Base-by-base conservation (phyloP, 2,113 vertebrate species). In the Sclerurus mexicanus region DNA sequence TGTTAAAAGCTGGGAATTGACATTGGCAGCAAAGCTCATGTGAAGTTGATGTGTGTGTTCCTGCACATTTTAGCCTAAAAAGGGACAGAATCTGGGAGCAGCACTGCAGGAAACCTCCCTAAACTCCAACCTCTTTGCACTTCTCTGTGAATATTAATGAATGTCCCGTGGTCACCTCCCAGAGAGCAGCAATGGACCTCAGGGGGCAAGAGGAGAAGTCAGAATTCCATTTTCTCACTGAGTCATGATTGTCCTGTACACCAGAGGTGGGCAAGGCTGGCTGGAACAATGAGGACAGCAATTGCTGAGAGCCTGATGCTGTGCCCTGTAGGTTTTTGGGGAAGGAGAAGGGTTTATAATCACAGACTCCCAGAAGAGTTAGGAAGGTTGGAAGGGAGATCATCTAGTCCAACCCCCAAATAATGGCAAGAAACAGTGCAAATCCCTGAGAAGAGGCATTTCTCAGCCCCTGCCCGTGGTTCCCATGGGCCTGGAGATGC, bases 11-110 rank as follows among this genome's bases (percentile, higher is more conserved):
- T 87, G 37, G 75, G 42, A 66, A 47, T 24, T 24, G 31, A 30
- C 0, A 0, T 13, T 28, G 35, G 25, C 24, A 71, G 30, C n/a
- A 25, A 71, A 64, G 42, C 31, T 50, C 3, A 6, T 0, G 2
- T 47, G 68, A 25, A 13, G 31, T 0, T 58, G 31, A 28, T 18
- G 27, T 33, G 14, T 79, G 5, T 6, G 5, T 8, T 42, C 40
- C 44, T 66, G 44, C 13, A 3, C 7, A 39, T 19, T 53, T 18
- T 4, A 16, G 33, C 14, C 52, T 14, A 31, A 37, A 42, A 30
- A 63, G 19, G 27, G 52, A 4, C 9, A 14, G 20, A 8, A 11
- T 56, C 10, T 35, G 58, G 67, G 76, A 85, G 56, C 69, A 72
- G 68, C 33, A 9, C 18, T 62, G 46, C 30, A 67, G 37, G 69